A percentile compares a stretch with the other conserved stretches of the same genome.
Conservation (phyloP, 2,797 vertebrate genomes). For the Onychomys torridus region DNA sequence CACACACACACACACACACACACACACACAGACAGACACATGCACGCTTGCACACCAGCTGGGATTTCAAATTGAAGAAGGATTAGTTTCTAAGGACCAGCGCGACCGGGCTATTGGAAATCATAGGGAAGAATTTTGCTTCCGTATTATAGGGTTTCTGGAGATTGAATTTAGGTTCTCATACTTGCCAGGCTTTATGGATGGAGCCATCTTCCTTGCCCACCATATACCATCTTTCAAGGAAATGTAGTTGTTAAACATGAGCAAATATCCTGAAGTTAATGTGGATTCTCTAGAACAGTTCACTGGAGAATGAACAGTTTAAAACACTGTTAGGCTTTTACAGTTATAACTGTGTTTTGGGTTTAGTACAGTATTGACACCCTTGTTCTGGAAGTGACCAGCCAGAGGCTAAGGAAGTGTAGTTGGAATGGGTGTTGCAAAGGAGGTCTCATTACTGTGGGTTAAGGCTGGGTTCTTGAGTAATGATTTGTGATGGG, state of each 20-base stretch:
- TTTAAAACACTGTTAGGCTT: neutral
- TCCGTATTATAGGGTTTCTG: neutral
- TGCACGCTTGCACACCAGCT: no score
- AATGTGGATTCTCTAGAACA: neutral
- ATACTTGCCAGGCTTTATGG: neutral
- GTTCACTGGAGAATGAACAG: slow-evolving; percentile 14
- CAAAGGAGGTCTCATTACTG: neutral
- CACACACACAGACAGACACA: neutral
- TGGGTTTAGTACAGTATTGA: neutral
- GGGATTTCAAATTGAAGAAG: neutral
- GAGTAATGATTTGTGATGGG: neutral
- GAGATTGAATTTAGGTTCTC: neutral
- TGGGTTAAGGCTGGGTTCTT: neutral
- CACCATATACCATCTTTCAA: neutral
- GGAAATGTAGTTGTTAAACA: slow-evolving; percentile 33
- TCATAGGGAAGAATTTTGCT: slow-evolving; percentile 3
- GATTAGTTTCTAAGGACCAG: slow-evolving; percentile 18
- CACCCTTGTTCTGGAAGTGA: neutral
- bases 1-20: neutral
- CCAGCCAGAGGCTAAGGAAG: neutral
- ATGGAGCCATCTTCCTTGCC: neutral
- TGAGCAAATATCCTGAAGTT: neutral
- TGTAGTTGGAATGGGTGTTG: neutral
- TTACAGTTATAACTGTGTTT: neutral
- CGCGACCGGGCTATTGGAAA: neutral